These are phyloP conservation scores for Hypercompe scribonia DNA, from an alignment of 2,888 invertebrate genomes.

Conservation along the genomic window DNA sequence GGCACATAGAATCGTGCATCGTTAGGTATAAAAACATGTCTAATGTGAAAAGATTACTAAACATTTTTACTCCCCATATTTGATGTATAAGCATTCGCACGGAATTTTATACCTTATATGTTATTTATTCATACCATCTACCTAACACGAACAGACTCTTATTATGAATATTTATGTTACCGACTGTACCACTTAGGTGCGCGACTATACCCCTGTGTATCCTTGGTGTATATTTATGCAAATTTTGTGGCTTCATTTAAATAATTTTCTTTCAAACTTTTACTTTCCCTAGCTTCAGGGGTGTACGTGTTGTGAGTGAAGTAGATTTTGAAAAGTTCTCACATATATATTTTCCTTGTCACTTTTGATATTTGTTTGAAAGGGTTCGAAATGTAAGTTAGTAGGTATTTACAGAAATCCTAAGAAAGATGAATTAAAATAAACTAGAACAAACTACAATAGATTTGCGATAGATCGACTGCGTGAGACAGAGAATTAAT, in stretches of 20 bases:
- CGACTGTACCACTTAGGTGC: conserved; percentile 19
- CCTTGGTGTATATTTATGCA: conserved; percentile 37
- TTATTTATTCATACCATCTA: conserved; percentile 24
- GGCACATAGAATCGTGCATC: background rate
- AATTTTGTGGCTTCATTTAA: conserved; percentile 44
- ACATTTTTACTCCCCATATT: background rate
- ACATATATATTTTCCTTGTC: background rate
- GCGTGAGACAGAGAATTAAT: too few species aligned
- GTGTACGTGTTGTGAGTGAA: conserved; percentile 27
- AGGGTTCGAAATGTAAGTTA: background rate
- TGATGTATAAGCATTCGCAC: conserved; percentile 16
- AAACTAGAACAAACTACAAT: too few species aligned
- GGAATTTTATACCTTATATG: conserved; percentile 5
- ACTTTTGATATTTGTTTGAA: background rate
- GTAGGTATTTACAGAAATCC: too few species aligned
- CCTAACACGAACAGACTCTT: conserved; percentile 31
- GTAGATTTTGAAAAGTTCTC: conserved; percentile 25
- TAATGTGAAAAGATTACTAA: background rate
- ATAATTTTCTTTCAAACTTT: conserved; percentile 39
- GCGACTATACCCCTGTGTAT: conserved; percentile 15
- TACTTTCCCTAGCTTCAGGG: conserved; percentile 7
- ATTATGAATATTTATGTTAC: conserved; percentile 46
- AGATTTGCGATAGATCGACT: too few species aligned
- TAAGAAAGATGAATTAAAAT: too few species aligned
- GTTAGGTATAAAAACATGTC: background rate